Evolutionary conservation across 2,797 vertebrate genomes (phyloP).

Genomic region (Esox masquinongy): DNA sequence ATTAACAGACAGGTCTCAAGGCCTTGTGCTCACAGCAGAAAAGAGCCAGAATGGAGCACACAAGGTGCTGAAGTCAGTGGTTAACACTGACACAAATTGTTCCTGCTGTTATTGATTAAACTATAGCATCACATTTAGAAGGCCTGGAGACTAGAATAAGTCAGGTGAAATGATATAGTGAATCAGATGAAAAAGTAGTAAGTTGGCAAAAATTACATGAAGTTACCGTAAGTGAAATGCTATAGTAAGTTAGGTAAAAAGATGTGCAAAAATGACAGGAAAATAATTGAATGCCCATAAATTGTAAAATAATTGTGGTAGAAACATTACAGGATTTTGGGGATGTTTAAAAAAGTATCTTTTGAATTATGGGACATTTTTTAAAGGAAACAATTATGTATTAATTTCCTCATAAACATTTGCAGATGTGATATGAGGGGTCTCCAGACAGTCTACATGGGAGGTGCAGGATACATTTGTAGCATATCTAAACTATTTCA

Average conservation of each 20-base stretch:
- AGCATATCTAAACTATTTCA: not conserved
- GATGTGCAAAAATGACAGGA: not conserved
- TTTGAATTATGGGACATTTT: not conserved
- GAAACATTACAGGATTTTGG: not conserved
- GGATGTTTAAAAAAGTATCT: not conserved
- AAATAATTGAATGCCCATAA: not conserved
- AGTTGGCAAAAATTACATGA: too few species aligned
- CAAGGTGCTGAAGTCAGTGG: not conserved
- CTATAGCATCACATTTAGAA: constrained; percentile 6
- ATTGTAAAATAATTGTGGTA: not conserved
- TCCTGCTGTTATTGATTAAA: constrained; percentile 34
- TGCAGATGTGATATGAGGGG: not conserved
- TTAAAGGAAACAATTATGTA: not conserved
- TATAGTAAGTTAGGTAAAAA: not conserved
- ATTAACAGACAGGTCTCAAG: constrained; percentile 31
- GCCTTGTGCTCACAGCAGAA: constrained; percentile 34
- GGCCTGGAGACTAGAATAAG: not conserved
- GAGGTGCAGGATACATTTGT: not conserved
- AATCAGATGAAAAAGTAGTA: too few species aligned
- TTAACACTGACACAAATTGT: constrained; percentile 15
- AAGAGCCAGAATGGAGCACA: constrained; percentile 40
- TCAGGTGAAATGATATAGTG: not conserved
- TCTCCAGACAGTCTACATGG: not conserved
- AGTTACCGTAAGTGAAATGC: too few species aligned
- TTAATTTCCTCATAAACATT: not conserved